A percentile compares a stretch with the other conserved stretches of the same genome.
Evolutionary conservation across 2,888 invertebrate species (phyloP).

Genomic region (Ectemnius cavifrons): DNA sequence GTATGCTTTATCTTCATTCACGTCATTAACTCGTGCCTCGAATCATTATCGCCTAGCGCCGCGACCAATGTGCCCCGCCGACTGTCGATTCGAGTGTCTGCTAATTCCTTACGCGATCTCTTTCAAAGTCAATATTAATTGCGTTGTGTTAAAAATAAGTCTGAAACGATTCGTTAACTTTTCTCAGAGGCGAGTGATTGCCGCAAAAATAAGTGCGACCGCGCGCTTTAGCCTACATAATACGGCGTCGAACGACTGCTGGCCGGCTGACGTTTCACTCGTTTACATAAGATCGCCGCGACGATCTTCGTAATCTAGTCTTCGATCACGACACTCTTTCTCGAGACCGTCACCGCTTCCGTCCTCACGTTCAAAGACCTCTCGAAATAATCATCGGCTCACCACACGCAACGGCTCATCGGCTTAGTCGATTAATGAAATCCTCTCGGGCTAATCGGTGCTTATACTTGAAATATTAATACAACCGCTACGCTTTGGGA

Average conservation of each 20-base stretch:
- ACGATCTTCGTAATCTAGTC: not conserved
- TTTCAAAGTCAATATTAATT: not conserved
- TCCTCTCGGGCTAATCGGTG: not conserved
- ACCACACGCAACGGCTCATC: not conserved
- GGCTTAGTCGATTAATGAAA: not conserved
- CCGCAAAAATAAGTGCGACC: not conserved
- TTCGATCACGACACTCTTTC: not conserved
- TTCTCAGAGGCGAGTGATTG: no score
- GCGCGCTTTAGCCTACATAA: constrained; percentile 1
- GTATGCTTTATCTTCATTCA: no score
- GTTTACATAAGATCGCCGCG: constrained; percentile 3
- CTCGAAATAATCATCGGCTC: not conserved
- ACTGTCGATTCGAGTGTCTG: not conserved
- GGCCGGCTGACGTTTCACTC: constrained; percentile 4
- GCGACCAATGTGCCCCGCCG: no score
- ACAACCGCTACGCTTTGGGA: not conserved
- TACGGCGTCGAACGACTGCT: no score
- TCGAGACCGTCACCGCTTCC: not conserved
- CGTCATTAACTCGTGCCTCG: no score
- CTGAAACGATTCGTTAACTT: not conserved
- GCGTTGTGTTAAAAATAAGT: not conserved
- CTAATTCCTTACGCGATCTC: not conserved
- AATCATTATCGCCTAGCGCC: no score
- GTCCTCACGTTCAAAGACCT: not conserved
- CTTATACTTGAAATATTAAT: no score